Conservation (phyloP, 2,113 vertebrate species). For the Odobenus rosmarus region DNA sequence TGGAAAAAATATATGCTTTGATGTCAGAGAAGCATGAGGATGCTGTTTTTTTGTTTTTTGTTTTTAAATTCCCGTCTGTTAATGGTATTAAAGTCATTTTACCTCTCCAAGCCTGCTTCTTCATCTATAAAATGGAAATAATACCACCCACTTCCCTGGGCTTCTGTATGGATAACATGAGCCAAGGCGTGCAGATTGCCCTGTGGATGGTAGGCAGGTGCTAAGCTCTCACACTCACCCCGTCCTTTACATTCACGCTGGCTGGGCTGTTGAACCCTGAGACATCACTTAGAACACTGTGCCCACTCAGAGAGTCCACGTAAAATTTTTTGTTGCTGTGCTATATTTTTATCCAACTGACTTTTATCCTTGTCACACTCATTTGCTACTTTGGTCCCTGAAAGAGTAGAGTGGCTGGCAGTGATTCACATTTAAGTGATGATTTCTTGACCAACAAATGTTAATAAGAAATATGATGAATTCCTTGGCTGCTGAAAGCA, state of each 20-base stretch:
- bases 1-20: not conserved
- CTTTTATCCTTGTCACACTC: not conserved
- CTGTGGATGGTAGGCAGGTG: fast-evolving
- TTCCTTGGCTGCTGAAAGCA: not conserved
- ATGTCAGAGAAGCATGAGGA: not conserved
- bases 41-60: not conserved
- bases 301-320: not conserved
- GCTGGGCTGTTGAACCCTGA: not conserved
- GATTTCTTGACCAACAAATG: slow-evolving; percentile 41
- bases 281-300: not conserved
- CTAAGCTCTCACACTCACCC: not conserved
- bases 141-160: not conserved
- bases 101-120: not conserved
- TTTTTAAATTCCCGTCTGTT: not conserved
- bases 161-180: not conserved
- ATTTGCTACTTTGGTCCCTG: not conserved
- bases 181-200: not conserved
- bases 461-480: not conserved
- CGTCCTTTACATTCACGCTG: not conserved
- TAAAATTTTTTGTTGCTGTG: not conserved
- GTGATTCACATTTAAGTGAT: not conserved
- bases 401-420: not conserved
- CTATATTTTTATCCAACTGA: not conserved
- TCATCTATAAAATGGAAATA: not conserved
- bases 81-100: not conserved